Percentiles rank a stretch among this genome's conserved stretches.
Conservation (phyloP, 2,888 invertebrate genomes). For the Iselma pallidipennis region DNA sequence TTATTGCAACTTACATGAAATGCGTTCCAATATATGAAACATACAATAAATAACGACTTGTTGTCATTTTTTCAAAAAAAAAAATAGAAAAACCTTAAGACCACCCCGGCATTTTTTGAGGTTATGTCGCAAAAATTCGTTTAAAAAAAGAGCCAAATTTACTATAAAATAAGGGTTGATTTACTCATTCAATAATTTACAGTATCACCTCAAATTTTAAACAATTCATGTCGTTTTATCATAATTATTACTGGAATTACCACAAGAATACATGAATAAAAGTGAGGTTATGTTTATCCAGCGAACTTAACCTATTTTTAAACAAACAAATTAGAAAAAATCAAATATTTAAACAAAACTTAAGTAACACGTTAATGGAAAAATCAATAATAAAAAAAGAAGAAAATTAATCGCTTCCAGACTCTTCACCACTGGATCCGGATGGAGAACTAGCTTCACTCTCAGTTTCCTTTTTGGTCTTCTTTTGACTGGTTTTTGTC, state of each 20-base stretch:
- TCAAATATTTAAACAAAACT: not conserved
- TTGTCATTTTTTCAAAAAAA: conserved; percentile 5
- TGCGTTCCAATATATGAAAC: conserved; percentile 78
- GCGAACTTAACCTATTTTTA: not conserved
- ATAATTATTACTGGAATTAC: too few relatives aligned
- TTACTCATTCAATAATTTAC: too few relatives aligned
- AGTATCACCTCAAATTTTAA: too few relatives aligned
- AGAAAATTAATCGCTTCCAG: conserved; percentile 53
- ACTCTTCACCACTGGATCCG: conserved; percentile 51
- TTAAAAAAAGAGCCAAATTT: too few relatives aligned
- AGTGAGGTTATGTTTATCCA: conserved; percentile 15
- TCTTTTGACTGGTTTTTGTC: conserved; percentile 8
- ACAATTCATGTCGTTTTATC: too few relatives aligned
- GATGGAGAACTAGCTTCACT: conserved; percentile 45
- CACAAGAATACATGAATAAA: too few relatives aligned
- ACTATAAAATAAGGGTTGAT: too few relatives aligned
- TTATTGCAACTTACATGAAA: conserved; percentile 66
- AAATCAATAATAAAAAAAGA: conserved; percentile 52
- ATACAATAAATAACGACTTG: conserved; percentile 64
- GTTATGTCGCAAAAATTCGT: too few relatives aligned
- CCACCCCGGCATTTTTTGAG: not conserved
- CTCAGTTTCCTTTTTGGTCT: conserved; percentile 27
- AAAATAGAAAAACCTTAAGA: not conserved
- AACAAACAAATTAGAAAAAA: not conserved
- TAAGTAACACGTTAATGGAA: conserved; percentile 50